These are phyloP conservation scores for Ctenomys sociabilis DNA, from an alignment of 2,113 vertebrate genomes.

Conservation along the genomic window DNA sequence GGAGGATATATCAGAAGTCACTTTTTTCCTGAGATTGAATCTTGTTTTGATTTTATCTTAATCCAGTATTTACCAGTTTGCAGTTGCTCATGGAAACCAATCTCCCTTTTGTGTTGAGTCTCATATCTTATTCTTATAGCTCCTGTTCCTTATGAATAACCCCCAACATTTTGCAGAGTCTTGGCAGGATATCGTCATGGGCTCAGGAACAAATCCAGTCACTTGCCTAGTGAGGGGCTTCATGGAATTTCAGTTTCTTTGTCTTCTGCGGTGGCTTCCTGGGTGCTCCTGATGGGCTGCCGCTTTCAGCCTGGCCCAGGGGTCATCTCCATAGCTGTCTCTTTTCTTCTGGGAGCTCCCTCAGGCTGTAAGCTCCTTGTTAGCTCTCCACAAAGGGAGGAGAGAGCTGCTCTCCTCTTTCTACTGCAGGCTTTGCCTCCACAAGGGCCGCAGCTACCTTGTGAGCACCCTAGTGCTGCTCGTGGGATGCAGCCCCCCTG, in stretches of 20 bases:
- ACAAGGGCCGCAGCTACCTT: fast-evolving
- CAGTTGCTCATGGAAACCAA: background rate
- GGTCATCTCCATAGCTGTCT: background rate
- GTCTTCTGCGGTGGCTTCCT: background rate
- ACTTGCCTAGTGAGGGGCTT: background rate
- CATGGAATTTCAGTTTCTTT: background rate
- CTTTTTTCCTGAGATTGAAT: background rate
- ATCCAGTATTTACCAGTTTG: background rate
- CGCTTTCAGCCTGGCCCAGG: too few species aligned
- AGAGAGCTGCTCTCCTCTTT: background rate
- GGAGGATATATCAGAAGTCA: background rate
- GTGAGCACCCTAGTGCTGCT: background rate
- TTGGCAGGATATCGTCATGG: background rate
- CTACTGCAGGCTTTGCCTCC: background rate
- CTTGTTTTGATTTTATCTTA: background rate
- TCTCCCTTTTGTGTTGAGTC: background rate
- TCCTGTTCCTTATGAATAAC: background rate
- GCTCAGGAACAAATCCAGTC: background rate
- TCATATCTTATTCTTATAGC: background rate
- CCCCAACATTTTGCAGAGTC: background rate
- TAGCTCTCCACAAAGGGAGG: background rate
- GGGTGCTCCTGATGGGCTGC: background rate
- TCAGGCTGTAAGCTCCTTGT: background rate
- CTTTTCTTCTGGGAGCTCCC: background rate
- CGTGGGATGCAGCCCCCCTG: background rate